Percentiles rank a stretch among this genome's conserved stretches.
Conservation (phyloP, 2,888 invertebrate genomes). For the Neelides folsomi region DNA sequence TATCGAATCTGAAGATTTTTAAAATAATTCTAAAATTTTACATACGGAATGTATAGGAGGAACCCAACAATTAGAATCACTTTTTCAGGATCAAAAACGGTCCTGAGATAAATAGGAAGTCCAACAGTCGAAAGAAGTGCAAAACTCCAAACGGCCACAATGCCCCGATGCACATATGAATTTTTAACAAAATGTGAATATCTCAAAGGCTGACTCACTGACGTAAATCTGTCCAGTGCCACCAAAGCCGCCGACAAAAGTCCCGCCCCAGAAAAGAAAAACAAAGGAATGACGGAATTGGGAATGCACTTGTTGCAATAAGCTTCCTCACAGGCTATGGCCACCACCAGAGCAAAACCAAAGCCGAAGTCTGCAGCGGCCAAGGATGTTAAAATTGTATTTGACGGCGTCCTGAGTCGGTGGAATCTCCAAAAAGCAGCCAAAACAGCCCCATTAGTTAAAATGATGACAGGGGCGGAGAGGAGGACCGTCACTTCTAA, state of each 20-base stretch:
- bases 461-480: conserved; percentile 43
- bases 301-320: too few relatives aligned
- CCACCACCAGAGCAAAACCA: conserved; percentile 48
- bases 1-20: too few relatives aligned
- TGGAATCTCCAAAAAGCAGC: conserved; percentile 49
- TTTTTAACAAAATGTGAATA: conserved; percentile 52
- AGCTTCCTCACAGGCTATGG: conserved; percentile 38
- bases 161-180: conserved; percentile 46
- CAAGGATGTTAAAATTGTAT: conserved; percentile 48
- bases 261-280: conserved; percentile 47
- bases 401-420: conserved; percentile 49
- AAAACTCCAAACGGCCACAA: conserved; percentile 48
- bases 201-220: conserved; percentile 48
- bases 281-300: conserved; percentile 37
- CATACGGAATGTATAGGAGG: conserved; percentile 4
- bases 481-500: conserved; percentile 24
- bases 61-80: conserved; percentile 9
- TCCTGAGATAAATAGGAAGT: conserved; percentile 17
- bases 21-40: too few relatives aligned
- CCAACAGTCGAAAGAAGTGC: conserved; percentile 43
- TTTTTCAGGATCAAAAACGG: conserved; percentile 1
- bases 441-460: conserved; percentile 48
- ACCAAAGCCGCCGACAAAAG: conserved; percentile 50
- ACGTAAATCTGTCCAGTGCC: conserved; percentile 49
- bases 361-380: conserved; percentile 49